Evolutionary conservation across 2,888 invertebrate genomes (phyloP), one percentile per base, ranked within the genome.

Genomic region (Phaedon cochleariae): DNA sequence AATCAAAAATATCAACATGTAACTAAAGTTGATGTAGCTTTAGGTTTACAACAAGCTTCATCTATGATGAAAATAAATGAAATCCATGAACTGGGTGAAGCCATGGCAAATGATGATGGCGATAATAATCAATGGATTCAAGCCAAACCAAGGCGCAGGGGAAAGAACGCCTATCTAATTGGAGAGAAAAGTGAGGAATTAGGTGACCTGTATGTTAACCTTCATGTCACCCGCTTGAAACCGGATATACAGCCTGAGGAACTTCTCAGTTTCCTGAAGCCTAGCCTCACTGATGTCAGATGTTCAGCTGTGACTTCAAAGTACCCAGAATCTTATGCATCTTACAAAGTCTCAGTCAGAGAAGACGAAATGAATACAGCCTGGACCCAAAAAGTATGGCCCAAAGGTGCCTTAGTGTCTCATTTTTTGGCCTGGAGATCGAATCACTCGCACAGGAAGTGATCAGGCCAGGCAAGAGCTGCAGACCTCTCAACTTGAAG

Each of bases 211-310:
- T 48, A 48, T 48, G 2, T 48, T 48, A 17, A 48, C 48, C 48
- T 48, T 15, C 48, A 48, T 48, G 48, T 48, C 48, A 48, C 48
- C 48, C 17, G 48, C 18, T 15, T 48, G 17, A 48, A 48, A 17
- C 48, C 48, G 15, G 17, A 48, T 48, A 48, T 17, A 48, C 48
- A 48, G 48, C 48, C 48, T 15, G 48, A 48, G 17, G 48, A 48
- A 48, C 48, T 48, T 17, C 48, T 48, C 17, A 48, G 17, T 17
- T 48, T 48, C 48, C 17, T 48, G 48, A 48, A 48, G 48, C 48
- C 48, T 17, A 48, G 15, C 1, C 48, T 48, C 48, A 15, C 48
- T 15, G 48, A 48, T 48, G 48, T 48, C 17, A 48, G 48, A 48
- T 48, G 48, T 9, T 48, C 17, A 48, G 48, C 48, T 48, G 48